Base-by-base conservation (phyloP, 1,140 invertebrate genomes). In the Drosophila yakuba region DNA sequence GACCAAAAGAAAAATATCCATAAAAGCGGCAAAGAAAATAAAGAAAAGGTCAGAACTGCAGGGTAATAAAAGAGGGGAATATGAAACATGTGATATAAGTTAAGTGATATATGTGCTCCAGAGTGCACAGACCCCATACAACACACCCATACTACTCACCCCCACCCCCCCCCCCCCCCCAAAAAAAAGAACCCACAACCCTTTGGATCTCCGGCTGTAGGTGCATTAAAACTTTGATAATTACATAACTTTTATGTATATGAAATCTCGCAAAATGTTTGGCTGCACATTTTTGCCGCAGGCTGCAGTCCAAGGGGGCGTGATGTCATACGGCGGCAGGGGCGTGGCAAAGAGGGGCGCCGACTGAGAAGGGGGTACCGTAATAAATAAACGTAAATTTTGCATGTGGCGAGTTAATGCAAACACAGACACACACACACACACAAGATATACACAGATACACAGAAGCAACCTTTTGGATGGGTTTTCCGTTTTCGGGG, bases 301-400 rank as follows among this genome's bases (percentile, higher is more conserved):
- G 66, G 67, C 51, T 71, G 66, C 68, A 71, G 68, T 59, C 51
- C 45, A 48, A 58, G 72, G 63, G 69, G 56, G 39, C 35, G 47
- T 67, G 41, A 56, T 56, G 63, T 45, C 66, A 48, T 58, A 45
- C 50, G 39, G 32, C 25, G 10, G 12, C 14, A 38, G 75, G 38
- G 74, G 63, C 63, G 52, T 50, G 48, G 41, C 56, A 54, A 35
- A 23, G 28, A 2, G 51, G 76, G 59, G 1, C 1, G 36, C 3
- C 4, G 6, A 8, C n/a, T n/a, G n/a, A n/a, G 8, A 6, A 10
- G 14, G 58, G 48, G 72, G 63, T 59, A 10, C 32, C 72, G 83
- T 86, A 86, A 86, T 86, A 86, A 86, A 86, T 86, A 86, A 88
- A 86, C 83, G 83, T 86, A 83, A 88, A 86, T 88, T 86, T 86